These are phyloP conservation scores for Zootoca vivipara DNA, from an alignment of 2,113 vertebrate species.

Conservation along the genomic window DNA sequence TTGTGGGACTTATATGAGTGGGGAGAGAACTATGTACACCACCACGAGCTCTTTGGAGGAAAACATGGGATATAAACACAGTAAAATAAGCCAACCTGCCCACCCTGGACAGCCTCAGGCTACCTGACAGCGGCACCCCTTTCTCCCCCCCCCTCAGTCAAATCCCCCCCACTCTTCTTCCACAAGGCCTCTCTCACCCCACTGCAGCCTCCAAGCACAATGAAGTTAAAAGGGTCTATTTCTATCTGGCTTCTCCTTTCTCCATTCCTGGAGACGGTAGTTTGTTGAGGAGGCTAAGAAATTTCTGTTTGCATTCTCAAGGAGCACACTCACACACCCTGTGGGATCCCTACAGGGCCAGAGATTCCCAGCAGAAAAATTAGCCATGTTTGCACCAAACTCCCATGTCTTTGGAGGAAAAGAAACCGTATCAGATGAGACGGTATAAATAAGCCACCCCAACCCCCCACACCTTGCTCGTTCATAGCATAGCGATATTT, in stretches of 20 bases:
- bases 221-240: neutral
- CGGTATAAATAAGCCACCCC: neutral
- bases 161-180: neutral
- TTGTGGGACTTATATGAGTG: no score
- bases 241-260: neutral
- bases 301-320: neutral
- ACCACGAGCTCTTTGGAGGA: no score
- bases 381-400: neutral
- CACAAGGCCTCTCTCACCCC: neutral
- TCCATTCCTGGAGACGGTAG: neutral
- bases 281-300: neutral
- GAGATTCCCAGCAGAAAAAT: neutral
- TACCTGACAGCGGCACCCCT: no score
- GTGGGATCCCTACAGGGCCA: neutral
- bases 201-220: neutral
- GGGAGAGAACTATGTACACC: no score
- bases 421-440: rapidly evolving
- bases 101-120: no score
- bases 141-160: neutral
- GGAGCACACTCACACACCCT: neutral
- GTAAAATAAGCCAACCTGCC: no score
- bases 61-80: no score
- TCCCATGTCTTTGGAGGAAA: neutral
- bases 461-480: no score
- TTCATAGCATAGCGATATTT: no score